Percentiles rank a stretch among this genome's conserved stretches.
Conservation (phyloP, 2,888 invertebrate genomes). For the Stratiomys singularior region DNA sequence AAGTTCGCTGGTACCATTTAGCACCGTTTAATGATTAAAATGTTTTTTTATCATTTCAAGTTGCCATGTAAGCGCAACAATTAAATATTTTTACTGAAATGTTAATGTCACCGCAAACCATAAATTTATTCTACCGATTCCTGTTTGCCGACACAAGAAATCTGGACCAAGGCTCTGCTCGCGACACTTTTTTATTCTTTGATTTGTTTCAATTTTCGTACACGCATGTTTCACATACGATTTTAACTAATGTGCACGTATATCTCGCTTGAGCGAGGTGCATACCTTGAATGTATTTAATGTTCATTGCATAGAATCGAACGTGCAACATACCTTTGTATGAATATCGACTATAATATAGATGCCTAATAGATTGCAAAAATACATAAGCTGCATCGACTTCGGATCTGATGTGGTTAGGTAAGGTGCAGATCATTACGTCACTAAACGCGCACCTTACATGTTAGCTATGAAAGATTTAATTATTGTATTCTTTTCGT, state of each 20-base stretch:
- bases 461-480: too few relatives aligned
- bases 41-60: not conserved
- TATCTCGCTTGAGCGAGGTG: not conserved
- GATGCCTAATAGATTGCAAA: too few relatives aligned
- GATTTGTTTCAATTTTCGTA: constrained; percentile 23
- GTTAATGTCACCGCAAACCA: constrained; percentile 33
- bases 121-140: constrained; percentile 37
- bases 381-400: too few relatives aligned
- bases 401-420: too few relatives aligned
- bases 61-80: not conserved
- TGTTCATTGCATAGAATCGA: too few relatives aligned
- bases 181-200: constrained; percentile 31
- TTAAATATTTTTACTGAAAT: constrained; percentile 39
- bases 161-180: constrained; percentile 41
- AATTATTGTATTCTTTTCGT: too few relatives aligned
- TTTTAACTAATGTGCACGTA: not conserved
- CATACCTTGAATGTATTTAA: not conserved
- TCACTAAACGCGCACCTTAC: too few relatives aligned
- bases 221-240: constrained; percentile 38
- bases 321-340: too few relatives aligned
- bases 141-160: constrained; percentile 45
- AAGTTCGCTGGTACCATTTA: too few relatives aligned
- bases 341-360: too few relatives aligned
- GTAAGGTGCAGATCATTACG: too few relatives aligned
- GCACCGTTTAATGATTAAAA: too few relatives aligned